Evolutionary conservation across 2,797 vertebrate species (phyloP), one percentile per base, ranked within the genome.

Genomic region (Macropus fuliginosus): DNA sequence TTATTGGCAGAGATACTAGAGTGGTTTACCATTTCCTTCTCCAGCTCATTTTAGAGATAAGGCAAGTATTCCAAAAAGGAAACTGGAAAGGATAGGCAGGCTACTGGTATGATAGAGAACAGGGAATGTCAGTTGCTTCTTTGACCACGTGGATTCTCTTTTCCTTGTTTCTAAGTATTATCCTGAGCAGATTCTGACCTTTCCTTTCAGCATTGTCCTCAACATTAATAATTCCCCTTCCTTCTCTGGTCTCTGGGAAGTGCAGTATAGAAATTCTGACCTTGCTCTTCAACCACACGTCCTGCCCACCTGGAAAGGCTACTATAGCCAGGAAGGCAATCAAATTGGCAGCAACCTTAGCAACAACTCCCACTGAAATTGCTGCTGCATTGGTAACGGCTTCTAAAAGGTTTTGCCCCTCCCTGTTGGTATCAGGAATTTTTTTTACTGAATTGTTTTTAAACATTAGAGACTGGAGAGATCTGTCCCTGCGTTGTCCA

Each of bases 301-400:
- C 92, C 54, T 98, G 98, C 12, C 0, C 4, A 56, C 12, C 21
- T 40, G 54, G 57, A 6, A 46, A 99, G 27, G 95, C 99, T 16
- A 99, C 98, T 95, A 99, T 98, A 0, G 99, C 99, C 54, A 99
- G 98, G 97, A 99, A 99, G 90, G 99, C 99, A 0, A 99, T 99
- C 93, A 99, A 95, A 97, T 99, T 99, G 92, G 98, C 99, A 0
- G 99, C 99, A 11, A 99, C 99, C 98, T 99, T 99, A 52, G 99
- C 99, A 94, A 99, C 99, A 0, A 99, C 99, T 3, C 98, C 98
- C 81, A 99, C 98, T 0, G 99, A 99, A 18, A 98, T 16, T 0
- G 99, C 99, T 0, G 99, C 99, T 56, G 99, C 99, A 0, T 96
- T 99, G 98, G 99, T 99, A 0, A 98, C 99, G 94, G 99, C 99